Evolutionary conservation across 2,797 vertebrate species (phyloP).

Genomic region (Heteromormyrus szaboi): DNA sequence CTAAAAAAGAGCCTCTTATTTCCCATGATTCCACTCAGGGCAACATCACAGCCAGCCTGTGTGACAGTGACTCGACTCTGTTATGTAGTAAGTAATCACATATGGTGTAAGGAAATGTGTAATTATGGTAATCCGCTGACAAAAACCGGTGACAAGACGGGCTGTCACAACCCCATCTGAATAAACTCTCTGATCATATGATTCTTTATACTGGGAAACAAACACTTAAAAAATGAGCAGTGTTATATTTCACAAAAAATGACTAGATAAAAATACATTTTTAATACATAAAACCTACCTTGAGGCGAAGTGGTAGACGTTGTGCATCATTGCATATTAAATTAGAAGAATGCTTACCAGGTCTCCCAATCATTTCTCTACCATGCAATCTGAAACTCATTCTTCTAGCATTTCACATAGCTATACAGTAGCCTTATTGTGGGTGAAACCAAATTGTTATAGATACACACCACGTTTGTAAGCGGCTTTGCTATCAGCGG

Average conservation of each 20-base stretch:
- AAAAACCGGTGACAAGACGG: constrained; percentile 32
- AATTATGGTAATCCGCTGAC: constrained; percentile 31
- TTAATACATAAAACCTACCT: background rate
- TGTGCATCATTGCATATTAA: constrained; percentile 43
- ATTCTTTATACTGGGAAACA: constrained; percentile 23
- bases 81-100: constrained; percentile 29
- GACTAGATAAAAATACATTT: constrained; percentile 11
- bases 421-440: background rate
- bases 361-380: background rate
- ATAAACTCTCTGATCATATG: constrained; percentile 40
- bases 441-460: background rate
- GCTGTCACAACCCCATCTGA: constrained; percentile 33
- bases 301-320: constrained; percentile 18
- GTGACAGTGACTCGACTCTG: constrained; percentile 17
- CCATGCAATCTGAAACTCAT: background rate
- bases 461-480: background rate
- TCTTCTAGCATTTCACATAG: background rate
- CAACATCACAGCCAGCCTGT: constrained; percentile 23
- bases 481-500: background rate
- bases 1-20: background rate
- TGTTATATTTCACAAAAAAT: background rate
- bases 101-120: constrained; percentile 26
- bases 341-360: constrained; percentile 36
- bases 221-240: background rate
- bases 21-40: background rate